Evolutionary conservation across 2,797 vertebrate genomes (phyloP), one percentile per base, ranked within the genome.

Genomic region (Danio aesculapii): DNA sequence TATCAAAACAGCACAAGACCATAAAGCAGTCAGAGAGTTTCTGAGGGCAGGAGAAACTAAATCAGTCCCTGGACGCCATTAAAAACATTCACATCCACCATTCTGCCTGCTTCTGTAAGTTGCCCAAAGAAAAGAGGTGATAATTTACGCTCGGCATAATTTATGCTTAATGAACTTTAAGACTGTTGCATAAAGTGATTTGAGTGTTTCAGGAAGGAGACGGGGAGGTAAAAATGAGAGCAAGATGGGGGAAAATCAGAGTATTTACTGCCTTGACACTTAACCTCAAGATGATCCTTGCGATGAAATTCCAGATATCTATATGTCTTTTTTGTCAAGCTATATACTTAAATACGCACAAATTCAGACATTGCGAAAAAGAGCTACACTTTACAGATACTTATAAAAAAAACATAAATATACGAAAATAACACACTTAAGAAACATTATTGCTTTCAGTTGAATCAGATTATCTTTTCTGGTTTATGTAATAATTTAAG

Each of bases 91-190:
- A 82, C 84, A 86, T 88, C 88, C 87, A 88, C 86, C 85, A 89
- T 84, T 86, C 80, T 83, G 84, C 87, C 92, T 90, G 89, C 89
- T 90, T 83, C 84, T 90, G 85, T 90, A 89, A 85, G 89, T 87
- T 84, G 88, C 70, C 84, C 88, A 62, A 91, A 64, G 72, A 81
- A 59, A 30, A 67, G 47, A 16, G 21, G 11, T 6, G 8, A 52
- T 76, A 0, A 67, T 75, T 80, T 84, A 85, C 85, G 82, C 59
- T n/a, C 77, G 30, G 19, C 4, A 14, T 55, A 7, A 75, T 77
- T 86, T 79, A 81, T 85, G 84, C 86, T 10, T 64, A 88, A 81
- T 86, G 82, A 87, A 82, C 88, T 89, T 77, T 16, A n/a, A 52
- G 49, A 52, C 41, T 12, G 46, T 41, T 49, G 46, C 52, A 64